Evolutionary conservation across 1,140 invertebrate species (phyloP).

Genomic region (Pseudomyrmex dendroicus): DNA sequence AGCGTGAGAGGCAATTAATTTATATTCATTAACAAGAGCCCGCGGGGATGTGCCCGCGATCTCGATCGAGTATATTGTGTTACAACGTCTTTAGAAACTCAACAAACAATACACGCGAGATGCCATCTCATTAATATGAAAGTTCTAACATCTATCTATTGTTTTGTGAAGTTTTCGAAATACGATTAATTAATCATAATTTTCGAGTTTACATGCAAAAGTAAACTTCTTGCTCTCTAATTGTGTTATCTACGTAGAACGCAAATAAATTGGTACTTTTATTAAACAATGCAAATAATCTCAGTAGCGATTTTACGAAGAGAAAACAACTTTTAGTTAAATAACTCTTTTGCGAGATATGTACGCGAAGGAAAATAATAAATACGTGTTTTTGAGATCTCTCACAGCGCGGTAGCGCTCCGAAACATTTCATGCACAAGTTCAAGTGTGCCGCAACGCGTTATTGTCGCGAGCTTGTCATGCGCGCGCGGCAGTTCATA

Average conservation of each 20-base stretch:
- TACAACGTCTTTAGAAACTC: neutral
- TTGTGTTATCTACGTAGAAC: too few species aligned
- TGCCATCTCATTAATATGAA: too few species aligned
- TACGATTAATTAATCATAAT: too few species aligned
- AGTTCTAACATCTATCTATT: neutral
- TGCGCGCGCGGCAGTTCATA: slow-evolving; percentile 1
- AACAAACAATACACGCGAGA: neutral
- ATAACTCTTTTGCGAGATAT: neutral
- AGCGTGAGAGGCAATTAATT: slow-evolving; percentile 5
- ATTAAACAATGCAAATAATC: too few species aligned
- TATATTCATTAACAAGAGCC: slow-evolving; percentile 16
- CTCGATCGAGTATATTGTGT: neutral
- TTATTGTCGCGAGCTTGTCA: slow-evolving; percentile 10
- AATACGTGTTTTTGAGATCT: neutral
- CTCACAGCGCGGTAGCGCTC: neutral
- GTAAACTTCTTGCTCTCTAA: too few species aligned
- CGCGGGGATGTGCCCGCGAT: neutral
- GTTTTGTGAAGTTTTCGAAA: neutral
- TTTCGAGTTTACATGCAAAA: too few species aligned
- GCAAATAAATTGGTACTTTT: too few species aligned
- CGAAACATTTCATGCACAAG: neutral
- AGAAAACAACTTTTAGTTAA: too few species aligned
- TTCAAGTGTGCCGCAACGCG: neutral
- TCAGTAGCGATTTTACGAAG: too few species aligned
- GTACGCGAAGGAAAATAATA: neutral